Percentiles rank a stretch among this genome's conserved stretches.
These are phyloP conservation scores for Xenus cinereus DNA, from an alignment of 2,113 vertebrate genomes.

Conservation along the genomic window DNA sequence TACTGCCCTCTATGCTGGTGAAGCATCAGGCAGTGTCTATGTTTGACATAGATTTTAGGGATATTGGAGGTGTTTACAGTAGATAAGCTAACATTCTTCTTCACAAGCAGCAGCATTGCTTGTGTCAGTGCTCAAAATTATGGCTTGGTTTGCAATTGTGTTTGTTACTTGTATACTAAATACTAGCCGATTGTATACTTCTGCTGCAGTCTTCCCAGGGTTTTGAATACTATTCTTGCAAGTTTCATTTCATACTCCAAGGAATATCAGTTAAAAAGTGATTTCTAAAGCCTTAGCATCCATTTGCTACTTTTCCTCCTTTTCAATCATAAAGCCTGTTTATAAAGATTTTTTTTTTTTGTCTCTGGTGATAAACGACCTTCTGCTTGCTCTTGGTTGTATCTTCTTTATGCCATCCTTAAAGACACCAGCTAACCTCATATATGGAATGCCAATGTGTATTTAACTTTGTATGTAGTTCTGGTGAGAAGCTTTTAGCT, in stretches of 20 bases:
- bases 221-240: neutral
- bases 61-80: neutral
- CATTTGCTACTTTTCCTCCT: neutral
- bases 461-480: neutral
- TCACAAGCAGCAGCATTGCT: neutral
- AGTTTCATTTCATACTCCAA: neutral
- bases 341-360: neutral
- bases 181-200: neutral
- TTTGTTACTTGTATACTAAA: neutral
- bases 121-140: neutral
- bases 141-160: neutral
- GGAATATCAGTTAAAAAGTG: neutral
- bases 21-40: neutral
- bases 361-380: neutral
- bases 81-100: neutral
- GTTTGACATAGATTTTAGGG: neutral
- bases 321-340: neutral
- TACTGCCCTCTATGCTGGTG: accelerated
- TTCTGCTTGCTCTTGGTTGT: neutral
- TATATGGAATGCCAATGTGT: neutral
- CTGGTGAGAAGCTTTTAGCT: neutral
- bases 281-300: neutral
- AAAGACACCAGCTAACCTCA: neutral
- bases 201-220: neutral
- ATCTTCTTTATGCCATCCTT: neutral